phyloP scores from a whole-genome alignment of 2,113 vertebrate genomes.

The Microcebus murinus region DNA sequence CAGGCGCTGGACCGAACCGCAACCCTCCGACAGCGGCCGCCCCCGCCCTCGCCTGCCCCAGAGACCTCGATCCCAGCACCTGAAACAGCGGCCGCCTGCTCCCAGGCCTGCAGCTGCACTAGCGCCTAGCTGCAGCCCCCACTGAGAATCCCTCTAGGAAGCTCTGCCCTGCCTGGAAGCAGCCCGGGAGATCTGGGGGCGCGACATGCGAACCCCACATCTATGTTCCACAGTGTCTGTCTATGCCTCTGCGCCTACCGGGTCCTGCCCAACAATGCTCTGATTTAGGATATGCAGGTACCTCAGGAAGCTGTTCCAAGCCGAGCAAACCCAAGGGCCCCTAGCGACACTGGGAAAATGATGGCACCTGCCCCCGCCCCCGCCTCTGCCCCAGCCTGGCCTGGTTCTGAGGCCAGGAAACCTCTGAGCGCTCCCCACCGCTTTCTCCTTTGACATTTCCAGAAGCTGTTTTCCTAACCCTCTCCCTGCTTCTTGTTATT shows the following conservation, averaged over 20 bases:
- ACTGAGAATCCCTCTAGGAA: not conserved
- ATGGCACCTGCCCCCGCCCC: not conserved
- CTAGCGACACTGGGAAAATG: not conserved
- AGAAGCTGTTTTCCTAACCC: conserved; percentile 53
- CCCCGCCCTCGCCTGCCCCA: accelerated
- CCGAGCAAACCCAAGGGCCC: not conserved
- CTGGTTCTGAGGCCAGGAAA: not conserved
- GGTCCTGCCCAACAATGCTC: not conserved
- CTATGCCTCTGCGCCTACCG: not conserved
- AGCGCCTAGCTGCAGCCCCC: not conserved
- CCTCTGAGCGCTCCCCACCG: not conserved
- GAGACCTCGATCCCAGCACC: no score
- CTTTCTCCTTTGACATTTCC: conserved; percentile 24
- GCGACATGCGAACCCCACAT: not conserved
- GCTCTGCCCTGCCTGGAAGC: not conserved
- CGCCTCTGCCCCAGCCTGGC: no score
- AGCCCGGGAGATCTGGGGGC: no score
- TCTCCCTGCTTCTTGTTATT: conserved; percentile 23
- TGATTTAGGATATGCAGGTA: not conserved
- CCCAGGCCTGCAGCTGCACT: not conserved
- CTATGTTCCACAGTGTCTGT: not conserved
- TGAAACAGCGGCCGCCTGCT: not conserved
- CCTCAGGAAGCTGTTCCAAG: not conserved
- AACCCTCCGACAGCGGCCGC: not conserved
- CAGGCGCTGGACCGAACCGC: accelerated